These are phyloP conservation scores for Petaurus breviceps DNA, from an alignment of 2,113 vertebrate species.

Conservation along the genomic window DNA sequence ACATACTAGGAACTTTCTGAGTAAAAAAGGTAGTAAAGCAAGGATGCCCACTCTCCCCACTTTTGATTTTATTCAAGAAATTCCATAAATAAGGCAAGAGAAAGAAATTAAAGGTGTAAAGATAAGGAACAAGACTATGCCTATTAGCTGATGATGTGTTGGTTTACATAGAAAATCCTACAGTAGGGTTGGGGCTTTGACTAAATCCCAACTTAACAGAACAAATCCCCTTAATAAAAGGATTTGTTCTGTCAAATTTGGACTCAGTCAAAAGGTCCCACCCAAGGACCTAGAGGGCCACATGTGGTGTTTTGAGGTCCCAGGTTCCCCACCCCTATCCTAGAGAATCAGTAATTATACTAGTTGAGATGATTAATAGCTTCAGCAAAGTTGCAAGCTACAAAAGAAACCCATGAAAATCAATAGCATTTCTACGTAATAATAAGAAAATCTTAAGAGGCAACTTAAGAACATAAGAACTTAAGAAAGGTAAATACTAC, in stretches of 20 bases:
- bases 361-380: background rate
- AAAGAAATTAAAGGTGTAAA: background rate
- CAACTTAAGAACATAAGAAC: too few relatives aligned
- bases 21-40: background rate
- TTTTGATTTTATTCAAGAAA: background rate
- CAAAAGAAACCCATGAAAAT: background rate
- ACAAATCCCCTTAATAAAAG: too few relatives aligned
- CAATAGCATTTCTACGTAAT: background rate
- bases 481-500: background rate
- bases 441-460: background rate
- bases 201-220: too few relatives aligned
- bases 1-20: background rate
- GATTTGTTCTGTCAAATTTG: too few relatives aligned
- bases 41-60: background rate
- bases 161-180: background rate
- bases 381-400: background rate
- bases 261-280: too few relatives aligned
- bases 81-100: background rate
- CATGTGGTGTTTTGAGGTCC: too few relatives aligned
- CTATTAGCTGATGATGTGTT: background rate
- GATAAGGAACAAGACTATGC: background rate
- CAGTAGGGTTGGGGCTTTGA: too few relatives aligned
- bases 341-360: background rate
- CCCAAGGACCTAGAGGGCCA: too few relatives aligned
- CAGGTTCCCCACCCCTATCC: too few relatives aligned